These are phyloP conservation scores for Babyrousa celebensis DNA, from an alignment of 2,797 vertebrate genomes.

Conservation along the genomic window DNA sequence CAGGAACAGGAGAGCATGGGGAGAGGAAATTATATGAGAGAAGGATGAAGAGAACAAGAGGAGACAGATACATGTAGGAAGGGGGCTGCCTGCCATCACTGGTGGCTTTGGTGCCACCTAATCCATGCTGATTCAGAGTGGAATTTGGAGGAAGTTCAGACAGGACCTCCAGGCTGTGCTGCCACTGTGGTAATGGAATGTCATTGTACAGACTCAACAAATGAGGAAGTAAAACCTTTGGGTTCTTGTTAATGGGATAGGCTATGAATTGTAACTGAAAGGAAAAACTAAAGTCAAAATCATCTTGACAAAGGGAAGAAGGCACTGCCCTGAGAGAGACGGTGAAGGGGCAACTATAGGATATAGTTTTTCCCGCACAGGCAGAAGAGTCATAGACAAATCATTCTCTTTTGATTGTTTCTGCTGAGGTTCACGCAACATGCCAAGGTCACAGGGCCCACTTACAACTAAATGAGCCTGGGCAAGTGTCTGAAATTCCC, in stretches of 20 bases:
- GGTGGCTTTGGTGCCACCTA: not conserved
- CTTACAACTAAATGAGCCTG: not conserved
- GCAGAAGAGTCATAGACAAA: not conserved
- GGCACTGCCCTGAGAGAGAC: not conserved
- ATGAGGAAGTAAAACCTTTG: not conserved
- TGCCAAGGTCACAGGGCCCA: not conserved
- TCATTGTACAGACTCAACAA: not conserved
- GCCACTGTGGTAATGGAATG: not conserved
- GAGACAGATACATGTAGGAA: not conserved
- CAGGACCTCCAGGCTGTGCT: not conserved
- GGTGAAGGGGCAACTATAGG: not conserved
- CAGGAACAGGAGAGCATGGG: not conserved
- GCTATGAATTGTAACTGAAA: not conserved
- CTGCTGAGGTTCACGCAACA: not conserved
- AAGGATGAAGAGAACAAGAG: not conserved
- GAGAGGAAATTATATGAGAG: not conserved
- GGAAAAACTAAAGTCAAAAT: conserved; percentile 3
- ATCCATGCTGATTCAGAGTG: not conserved
- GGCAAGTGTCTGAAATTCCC: not conserved
- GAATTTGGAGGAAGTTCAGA: not conserved
- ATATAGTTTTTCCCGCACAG: not conserved
- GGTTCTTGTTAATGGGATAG: not conserved
- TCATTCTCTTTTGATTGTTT: not conserved
- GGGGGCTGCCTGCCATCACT: accelerated
- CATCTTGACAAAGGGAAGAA: not conserved